phyloP scores from a whole-genome alignment of 2,113 vertebrate genomes.

The Romanogobio albipinnatus region DNA sequence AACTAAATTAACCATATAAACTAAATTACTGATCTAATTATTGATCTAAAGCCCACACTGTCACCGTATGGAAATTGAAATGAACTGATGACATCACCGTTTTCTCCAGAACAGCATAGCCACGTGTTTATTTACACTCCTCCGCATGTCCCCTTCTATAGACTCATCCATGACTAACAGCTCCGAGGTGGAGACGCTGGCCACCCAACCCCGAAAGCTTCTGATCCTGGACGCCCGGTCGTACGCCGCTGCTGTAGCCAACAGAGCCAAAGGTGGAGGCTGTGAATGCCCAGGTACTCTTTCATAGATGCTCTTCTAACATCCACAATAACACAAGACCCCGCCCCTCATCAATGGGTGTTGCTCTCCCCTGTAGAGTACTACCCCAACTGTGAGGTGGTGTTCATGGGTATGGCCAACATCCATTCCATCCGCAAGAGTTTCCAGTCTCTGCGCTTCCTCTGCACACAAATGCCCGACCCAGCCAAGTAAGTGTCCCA shows the following conservation, averaged over 20 bases:
- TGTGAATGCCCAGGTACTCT: conserved; percentile 91
- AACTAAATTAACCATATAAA: too few relatives aligned
- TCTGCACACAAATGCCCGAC: conserved; percentile 97
- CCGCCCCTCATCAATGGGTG: neutral
- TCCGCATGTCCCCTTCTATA: conserved; percentile 60
- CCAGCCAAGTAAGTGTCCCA: conserved; percentile 89
- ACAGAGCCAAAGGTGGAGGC: conserved; percentile 96
- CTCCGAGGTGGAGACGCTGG: conserved; percentile 87
- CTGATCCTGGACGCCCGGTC: conserved; percentile 93
- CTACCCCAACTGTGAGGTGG: conserved; percentile 97
- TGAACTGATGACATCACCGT: too few relatives aligned
- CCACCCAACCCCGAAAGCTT: conserved; percentile 89
- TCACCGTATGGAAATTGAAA: too few relatives aligned
- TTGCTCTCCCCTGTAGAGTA: conserved; percentile 80
- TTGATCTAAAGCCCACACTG: too few relatives aligned
- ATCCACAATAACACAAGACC: neutral
- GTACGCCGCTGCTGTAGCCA: conserved; percentile 94
- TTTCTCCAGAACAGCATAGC: too few relatives aligned
- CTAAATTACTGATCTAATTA: too few relatives aligned
- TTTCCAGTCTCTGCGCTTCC: conserved; percentile 93
- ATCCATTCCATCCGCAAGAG: conserved; percentile 98
- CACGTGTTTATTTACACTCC: neutral
- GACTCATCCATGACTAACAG: conserved; percentile 92
- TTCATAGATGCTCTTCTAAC: neutral
- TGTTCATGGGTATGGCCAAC: conserved; percentile 99